These are phyloP conservation scores for Acestrorhynchus altus DNA, from an alignment of 2,797 vertebrate genomes.

Conservation along the genomic window DNA sequence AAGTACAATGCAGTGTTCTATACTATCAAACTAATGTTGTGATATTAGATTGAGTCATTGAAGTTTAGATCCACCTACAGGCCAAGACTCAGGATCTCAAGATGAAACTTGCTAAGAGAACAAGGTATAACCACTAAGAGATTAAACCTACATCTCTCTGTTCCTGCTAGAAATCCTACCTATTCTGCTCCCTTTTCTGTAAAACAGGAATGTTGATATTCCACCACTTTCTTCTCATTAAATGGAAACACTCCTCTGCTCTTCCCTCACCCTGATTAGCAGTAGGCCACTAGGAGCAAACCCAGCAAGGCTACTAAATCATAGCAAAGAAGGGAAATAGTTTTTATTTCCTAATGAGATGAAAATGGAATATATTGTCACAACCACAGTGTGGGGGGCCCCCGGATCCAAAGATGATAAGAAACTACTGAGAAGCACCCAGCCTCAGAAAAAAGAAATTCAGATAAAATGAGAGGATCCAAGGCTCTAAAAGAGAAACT, in stretches of 20 bases:
- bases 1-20: too few relatives aligned
- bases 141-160: not conserved
- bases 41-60: too few relatives aligned
- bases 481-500: not conserved
- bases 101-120: not conserved
- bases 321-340: constrained; percentile 28
- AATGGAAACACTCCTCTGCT: not conserved
- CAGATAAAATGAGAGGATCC: not conserved
- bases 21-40: too few relatives aligned
- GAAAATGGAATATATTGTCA: constrained; percentile 51
- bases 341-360: constrained; percentile 66
- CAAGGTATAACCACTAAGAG: not conserved
- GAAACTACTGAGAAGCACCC: not conserved
- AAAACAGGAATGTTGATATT: constrained; percentile 3
- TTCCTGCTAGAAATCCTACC: not conserved
- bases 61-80: too few relatives aligned
- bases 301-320: constrained; percentile 22
- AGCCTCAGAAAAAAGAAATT: not conserved
- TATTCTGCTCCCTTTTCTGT: constrained; percentile 6
- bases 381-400: constrained; percentile 60
- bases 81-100: too few relatives aligned
- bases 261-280: constrained; percentile 13
- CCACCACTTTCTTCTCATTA: not conserved
- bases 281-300: constrained; percentile 21
- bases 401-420: too few relatives aligned